Evolutionary conservation across 2,797 vertebrate genomes (phyloP).

Genomic region (Cuniculus paca): DNA sequence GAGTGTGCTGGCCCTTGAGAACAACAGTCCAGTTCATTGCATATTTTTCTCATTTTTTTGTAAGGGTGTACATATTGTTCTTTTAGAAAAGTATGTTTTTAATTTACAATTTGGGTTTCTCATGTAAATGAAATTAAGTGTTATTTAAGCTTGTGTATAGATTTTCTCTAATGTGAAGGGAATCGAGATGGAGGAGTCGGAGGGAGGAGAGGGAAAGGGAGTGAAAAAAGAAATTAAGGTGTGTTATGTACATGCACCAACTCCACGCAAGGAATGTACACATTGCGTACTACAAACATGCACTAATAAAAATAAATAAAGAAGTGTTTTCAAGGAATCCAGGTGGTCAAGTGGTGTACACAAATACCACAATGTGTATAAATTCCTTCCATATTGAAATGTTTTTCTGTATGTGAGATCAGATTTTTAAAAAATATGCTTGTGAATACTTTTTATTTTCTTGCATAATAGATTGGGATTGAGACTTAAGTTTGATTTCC

Average conservation of each 20-base stretch:
- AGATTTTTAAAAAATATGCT: neutral
- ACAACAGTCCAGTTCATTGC: neutral
- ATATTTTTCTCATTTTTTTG: neutral
- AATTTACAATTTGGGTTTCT: neutral
- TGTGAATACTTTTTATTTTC: constrained; percentile 35
- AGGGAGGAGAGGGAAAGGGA: neutral
- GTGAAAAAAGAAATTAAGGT: neutral
- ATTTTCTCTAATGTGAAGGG: neutral
- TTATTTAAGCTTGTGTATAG: neutral
- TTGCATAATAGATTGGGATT: neutral
- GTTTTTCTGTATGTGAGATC: neutral
- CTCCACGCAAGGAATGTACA: neutral
- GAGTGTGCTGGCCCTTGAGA: neutral
- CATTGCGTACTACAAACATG: neutral
- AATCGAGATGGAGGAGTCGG: neutral
- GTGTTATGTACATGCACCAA: neutral
- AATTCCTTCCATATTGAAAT: neutral
- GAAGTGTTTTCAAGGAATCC: neutral
- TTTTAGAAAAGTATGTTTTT: neutral
- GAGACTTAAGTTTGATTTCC: neutral
- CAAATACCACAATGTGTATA: neutral
- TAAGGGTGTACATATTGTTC: neutral
- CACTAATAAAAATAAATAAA: neutral
- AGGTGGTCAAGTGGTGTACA: neutral
- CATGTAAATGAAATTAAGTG: neutral